Percentiles rank a stretch among this genome's conserved stretches.
phyloP scores from a whole-genome alignment of 2,113 vertebrate species.

The Puffinus mauretanicus region DNA sequence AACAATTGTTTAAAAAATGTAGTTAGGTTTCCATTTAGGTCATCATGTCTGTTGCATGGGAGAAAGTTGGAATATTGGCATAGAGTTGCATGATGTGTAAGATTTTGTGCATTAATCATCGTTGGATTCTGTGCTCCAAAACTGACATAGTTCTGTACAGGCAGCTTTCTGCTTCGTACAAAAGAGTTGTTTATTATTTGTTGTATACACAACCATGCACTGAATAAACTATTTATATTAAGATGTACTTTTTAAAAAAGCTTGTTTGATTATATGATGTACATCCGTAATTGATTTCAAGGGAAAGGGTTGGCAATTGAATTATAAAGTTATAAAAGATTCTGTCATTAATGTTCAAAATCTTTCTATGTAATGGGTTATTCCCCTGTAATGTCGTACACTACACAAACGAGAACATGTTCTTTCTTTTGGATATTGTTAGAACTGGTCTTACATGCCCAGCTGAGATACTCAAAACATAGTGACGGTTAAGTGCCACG shows the following conservation, averaged over 20 bases:
- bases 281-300: not conserved
- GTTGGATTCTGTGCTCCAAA: constrained; percentile 92
- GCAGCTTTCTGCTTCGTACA: constrained; percentile 82
- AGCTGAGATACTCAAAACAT: constrained; percentile 24
- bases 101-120: constrained; percentile 95
- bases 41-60: constrained; percentile 98
- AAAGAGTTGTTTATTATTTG: constrained; percentile 97
- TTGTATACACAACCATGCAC: constrained; percentile 98
- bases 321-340: not conserved
- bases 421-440: not conserved
- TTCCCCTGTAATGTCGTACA: not conserved
- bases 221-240: constrained; percentile 97
- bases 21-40: constrained; percentile 86
- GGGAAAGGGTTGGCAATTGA: not conserved
- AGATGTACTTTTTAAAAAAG: constrained; percentile 83
- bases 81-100: constrained; percentile 98
- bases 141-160: constrained; percentile 82
- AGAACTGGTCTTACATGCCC: not conserved
- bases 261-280: constrained; percentile 47
- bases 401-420: not conserved
- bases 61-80: constrained; percentile 90
- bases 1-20: constrained; percentile 79
- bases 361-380: not conserved
- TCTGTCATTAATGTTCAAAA: not conserved
- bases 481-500: not conserved